Conservation (phyloP, 2,888 invertebrate genomes). For the Volucella inflata region DNA sequence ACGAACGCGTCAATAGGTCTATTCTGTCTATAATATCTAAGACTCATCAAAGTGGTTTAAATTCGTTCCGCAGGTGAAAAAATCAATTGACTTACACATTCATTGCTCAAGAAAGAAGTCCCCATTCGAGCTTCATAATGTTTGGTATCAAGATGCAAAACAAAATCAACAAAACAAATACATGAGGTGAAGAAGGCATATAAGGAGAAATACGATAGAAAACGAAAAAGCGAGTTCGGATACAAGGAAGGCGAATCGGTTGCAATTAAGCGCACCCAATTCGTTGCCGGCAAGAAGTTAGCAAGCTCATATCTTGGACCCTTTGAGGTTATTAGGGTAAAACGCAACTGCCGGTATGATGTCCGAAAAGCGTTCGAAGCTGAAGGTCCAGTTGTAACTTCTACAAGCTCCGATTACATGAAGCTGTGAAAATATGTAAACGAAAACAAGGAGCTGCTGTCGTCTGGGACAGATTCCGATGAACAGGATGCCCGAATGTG, state of each 20-base stretch:
- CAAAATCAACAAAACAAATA: no score
- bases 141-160: no score
- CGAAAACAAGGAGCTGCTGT: conserved; percentile 2
- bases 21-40: no score
- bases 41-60: no score
- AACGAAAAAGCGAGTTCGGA: no score
- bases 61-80: no score
- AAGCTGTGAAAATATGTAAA: conserved; percentile 12
- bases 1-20: no score
- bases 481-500: conserved; percentile 14
- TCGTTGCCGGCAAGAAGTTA: conserved; percentile 4
- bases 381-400: conserved; percentile 8
- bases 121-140: no score
- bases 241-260: conserved; percentile 13
- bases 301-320: background rate
- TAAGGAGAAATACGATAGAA: no score
- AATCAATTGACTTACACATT: no score
- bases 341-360: conserved; percentile 10
- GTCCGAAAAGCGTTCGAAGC: conserved; percentile 4
- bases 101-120: no score
- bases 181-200: no score
- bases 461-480: conserved; percentile 10
- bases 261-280: conserved; percentile 11
- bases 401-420: conserved; percentile 10
- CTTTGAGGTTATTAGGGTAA: conserved; percentile 9